Percentiles rank a stretch among this genome's conserved stretches.
Evolutionary conservation across 64 coral and sea anemone genomes (phyloP).

Genomic region (Astreopora myriophthalma): DNA sequence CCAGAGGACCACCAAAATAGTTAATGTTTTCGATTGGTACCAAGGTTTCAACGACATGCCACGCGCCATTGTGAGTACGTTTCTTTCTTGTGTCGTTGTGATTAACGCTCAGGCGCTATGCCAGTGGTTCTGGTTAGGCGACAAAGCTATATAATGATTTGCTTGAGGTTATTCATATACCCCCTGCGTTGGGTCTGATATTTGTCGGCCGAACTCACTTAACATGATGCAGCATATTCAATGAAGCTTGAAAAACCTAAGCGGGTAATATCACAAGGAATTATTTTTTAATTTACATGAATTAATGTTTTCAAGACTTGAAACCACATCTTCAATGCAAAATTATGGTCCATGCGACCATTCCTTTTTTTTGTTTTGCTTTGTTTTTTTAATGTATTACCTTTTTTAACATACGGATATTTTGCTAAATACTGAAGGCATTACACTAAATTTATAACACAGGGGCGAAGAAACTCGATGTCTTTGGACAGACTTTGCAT

Average conservation of each 20-base stretch:
- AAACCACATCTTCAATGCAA: not conserved
- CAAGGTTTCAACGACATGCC: conserved; percentile 66
- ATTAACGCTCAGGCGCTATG: not conserved
- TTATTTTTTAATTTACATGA: not conserved
- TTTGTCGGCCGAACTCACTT: not conserved
- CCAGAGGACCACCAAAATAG: conserved; percentile 87
- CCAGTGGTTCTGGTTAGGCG: conserved; percentile 27
- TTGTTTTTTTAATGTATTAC: no score
- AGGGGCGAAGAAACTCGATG: not conserved
- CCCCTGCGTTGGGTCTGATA: conserved; percentile 32
- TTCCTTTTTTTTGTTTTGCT: not conserved
- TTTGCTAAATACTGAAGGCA: no score
- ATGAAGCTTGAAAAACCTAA: not conserved
- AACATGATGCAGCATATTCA: not conserved
- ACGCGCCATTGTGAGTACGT: conserved; percentile 41
- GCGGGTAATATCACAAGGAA: conserved; percentile 10
- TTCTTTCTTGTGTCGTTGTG: not conserved
- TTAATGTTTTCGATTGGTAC: conserved; percentile 87
- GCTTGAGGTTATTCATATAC: conserved; percentile 35
- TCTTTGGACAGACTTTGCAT: no score
- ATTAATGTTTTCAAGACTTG: not conserved
- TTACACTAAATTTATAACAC: no score
- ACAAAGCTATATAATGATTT: conserved; percentile 24
- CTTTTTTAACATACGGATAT: no score
- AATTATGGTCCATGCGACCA: not conserved